These are phyloP conservation scores for Schlechtendalia chinensis DNA, from an alignment of 1,140 invertebrate genomes.

Conservation along the genomic window DNA sequence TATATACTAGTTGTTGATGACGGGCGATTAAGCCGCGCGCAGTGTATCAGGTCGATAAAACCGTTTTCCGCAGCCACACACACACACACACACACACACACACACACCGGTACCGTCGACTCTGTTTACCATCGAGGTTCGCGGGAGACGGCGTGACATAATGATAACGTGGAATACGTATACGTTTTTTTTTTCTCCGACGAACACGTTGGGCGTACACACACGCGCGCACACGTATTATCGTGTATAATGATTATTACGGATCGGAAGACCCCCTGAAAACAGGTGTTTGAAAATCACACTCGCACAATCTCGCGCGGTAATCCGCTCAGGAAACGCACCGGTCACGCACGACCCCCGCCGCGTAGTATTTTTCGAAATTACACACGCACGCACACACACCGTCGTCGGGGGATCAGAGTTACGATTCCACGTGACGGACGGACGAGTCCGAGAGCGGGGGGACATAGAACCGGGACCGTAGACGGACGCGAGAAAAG, in stretches of 20 bases:
- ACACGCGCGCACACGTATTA: slow-evolving; percentile 1
- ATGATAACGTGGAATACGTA: not conserved
- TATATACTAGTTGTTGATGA: too few relatives aligned
- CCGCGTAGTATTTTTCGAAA: not conserved
- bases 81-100: too few relatives aligned
- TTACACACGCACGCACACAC: not conserved
- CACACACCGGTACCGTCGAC: too few relatives aligned
- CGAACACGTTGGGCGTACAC: not conserved
- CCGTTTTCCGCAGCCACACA: too few relatives aligned
- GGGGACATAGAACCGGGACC: too few relatives aligned
- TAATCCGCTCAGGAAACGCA: slow-evolving; percentile 47
- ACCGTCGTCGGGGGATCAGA: slow-evolving; percentile 14
- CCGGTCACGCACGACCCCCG: slow-evolving; percentile 39
- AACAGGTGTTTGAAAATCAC: slow-evolving; percentile 49
- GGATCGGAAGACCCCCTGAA: slow-evolving; percentile 26
- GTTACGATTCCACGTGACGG: slow-evolving; percentile 4
- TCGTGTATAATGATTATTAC: slow-evolving; percentile 32
- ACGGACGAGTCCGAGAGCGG: not conserved
- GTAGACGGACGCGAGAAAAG: not conserved
- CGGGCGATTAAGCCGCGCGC: too few relatives aligned
- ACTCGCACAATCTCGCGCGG: slow-evolving; percentile 42
- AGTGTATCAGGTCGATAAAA: too few relatives aligned
- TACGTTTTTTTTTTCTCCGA: slow-evolving; percentile 20
- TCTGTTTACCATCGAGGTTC: too few relatives aligned
- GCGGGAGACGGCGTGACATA: not conserved